Base-by-base conservation (phyloP, 1,140 invertebrate genomes). In the Magallana ariakensis region DNA sequence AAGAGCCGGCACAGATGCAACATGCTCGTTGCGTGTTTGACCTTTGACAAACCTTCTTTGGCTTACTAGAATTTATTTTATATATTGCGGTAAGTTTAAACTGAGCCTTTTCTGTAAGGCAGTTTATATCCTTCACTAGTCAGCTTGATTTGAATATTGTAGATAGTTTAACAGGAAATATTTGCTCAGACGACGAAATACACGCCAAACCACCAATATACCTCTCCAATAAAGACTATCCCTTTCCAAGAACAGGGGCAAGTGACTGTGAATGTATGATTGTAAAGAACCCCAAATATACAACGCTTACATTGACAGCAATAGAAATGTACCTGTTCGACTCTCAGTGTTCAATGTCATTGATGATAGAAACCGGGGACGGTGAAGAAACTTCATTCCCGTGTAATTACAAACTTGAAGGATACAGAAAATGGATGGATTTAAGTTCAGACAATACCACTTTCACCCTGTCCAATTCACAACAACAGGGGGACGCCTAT, bases 131-230 rank as follows among this genome's bases (percentile, higher is more conserved):
- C 5, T 46, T 46, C 5, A 46, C 33, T 46, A 4, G 5, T 5
- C 3, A 46, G 33, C 33, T 46, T 46, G 33, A 46, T 46, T 46
- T 46, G 33, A 46, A 46, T 46, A 13, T 75, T 75, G 66, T 26
- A 75, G 66, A 33, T 26, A 33, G 11, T 75, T 33, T 22, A 75
- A 75, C 22, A 75, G 66, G 11, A 75, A 26, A 75, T 75, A 75
- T 75, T 75, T 75, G 66, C 66, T 75, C 66, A 75, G 66, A 75
- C 22, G 66, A 75, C 66, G 13, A 26, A 33, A 75, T 75, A 75
- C 66, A 75, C 22, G 66, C 66, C 66, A 75, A 26, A 75, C 66
- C 66, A 10, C 66, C 66, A 26, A 9, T 75, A 75, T 75, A 75
- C 66, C 66, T 75, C 66, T 75, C 66, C 19, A 75, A 75, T 22